A percentile compares a stretch with the other conserved stretches of the same genome.
phyloP scores from a whole-genome alignment of 2,113 vertebrate species.

The Bujurquina vittata region DNA sequence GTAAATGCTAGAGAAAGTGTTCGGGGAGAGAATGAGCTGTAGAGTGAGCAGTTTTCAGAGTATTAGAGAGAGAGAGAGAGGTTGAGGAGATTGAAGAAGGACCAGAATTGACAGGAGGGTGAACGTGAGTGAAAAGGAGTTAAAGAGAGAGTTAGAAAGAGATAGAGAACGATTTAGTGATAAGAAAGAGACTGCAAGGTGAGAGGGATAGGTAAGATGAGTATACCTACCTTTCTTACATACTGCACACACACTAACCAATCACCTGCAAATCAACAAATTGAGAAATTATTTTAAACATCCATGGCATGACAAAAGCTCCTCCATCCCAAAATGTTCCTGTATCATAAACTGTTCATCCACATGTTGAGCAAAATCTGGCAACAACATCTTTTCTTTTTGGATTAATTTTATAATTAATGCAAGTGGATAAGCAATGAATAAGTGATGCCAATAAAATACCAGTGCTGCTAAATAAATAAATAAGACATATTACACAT shows the following conservation, averaged over 20 bases:
- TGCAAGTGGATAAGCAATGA: neutral
- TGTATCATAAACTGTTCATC: neutral
- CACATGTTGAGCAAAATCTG: neutral
- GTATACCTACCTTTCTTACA: constrained; percentile 39
- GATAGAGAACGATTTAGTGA: constrained; percentile 73
- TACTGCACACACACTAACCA: constrained; percentile 25
- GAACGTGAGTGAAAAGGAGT: constrained; percentile 72
- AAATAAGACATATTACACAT: neutral
- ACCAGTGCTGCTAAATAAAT: no score
- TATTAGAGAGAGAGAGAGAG: constrained; percentile 68
- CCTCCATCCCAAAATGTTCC: no score
- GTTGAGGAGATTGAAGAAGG: constrained; percentile 76
- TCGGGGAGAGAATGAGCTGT: constrained; percentile 73
- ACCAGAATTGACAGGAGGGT: constrained; percentile 74
- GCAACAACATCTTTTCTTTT: neutral
- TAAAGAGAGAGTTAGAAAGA: constrained; percentile 75
- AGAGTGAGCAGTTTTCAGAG: constrained; percentile 73
- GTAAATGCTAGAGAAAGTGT: constrained; percentile 68
- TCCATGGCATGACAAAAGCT: neutral
- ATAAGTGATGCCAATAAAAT: no score
- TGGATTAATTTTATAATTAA: neutral
- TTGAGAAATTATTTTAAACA: neutral
- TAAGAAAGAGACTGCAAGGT: constrained; percentile 68
- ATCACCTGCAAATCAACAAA: neutral
- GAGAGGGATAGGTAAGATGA: constrained; percentile 57